Percentiles rank a stretch among this genome's conserved stretches.
phyloP scores from a whole-genome alignment of 2,113 vertebrate species.

The Piprites chloris region DNA sequence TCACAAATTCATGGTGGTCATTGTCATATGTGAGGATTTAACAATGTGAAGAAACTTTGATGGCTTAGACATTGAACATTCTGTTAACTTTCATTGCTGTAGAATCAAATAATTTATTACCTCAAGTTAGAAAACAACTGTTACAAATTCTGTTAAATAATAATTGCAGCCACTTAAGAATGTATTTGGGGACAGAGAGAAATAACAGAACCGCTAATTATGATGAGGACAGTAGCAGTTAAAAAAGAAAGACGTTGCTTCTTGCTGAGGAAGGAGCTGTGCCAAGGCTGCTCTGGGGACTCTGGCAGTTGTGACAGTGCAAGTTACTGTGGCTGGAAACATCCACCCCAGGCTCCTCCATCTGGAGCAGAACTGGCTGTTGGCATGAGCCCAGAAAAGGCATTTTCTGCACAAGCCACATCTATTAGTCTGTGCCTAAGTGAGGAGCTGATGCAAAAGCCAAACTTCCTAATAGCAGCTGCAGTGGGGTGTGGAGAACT shows the following conservation, averaged over 20 bases:
- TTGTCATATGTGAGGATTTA: background rate
- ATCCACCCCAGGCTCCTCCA: background rate
- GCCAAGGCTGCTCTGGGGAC: background rate
- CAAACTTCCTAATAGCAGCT: background rate
- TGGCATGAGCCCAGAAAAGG: background rate
- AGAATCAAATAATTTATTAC: background rate
- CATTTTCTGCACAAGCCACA: background rate
- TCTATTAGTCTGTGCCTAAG: background rate
- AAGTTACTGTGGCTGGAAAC: background rate
- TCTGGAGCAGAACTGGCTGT: background rate
- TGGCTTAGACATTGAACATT: background rate
- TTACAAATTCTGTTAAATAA: background rate
- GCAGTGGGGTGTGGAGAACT: background rate
- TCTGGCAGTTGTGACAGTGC: background rate
- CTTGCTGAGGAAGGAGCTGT: background rate
- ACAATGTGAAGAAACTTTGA: background rate
- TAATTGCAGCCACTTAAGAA: background rate
- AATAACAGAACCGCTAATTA: background rate
- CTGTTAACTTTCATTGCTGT: background rate
- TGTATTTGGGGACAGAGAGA: background rate
- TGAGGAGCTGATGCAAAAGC: background rate
- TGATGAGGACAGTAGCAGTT: background rate
- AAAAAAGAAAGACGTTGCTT: background rate
- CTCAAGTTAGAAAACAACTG: background rate
- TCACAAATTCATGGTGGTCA: background rate